These are phyloP conservation scores for Drosophila sp. DNA, from an alignment of 1,140 invertebrate genomes.

Conservation along the genomic window DNA sequence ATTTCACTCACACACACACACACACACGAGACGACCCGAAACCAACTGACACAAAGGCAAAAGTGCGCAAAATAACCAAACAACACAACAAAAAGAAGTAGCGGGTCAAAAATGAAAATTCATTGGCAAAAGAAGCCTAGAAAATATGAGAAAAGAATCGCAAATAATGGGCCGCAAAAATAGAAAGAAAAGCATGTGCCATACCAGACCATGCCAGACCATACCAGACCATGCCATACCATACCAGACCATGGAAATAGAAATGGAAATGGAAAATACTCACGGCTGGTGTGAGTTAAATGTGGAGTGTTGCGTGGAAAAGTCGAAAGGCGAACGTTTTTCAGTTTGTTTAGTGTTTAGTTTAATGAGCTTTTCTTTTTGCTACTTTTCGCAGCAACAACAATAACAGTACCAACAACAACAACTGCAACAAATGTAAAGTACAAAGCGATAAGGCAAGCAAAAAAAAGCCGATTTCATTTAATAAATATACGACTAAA, in stretches of 20 bases:
- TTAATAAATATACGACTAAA: neutral
- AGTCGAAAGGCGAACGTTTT: constrained; percentile 29
- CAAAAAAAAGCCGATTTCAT: neutral
- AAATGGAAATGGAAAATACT: constrained; percentile 36
- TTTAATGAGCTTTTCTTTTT: constrained; percentile 63
- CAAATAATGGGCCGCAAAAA: constrained; percentile 15
- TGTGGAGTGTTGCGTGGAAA: constrained; percentile 25
- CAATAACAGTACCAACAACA: no score
- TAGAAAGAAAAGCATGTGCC: constrained; percentile 34
- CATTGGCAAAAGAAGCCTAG: constrained; percentile 34
- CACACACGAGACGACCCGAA: constrained; percentile 19
- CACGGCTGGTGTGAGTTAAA: neutral
- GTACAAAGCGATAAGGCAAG: constrained; percentile 26
- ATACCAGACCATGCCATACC: constrained; percentile 1
- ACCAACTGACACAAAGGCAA: constrained; percentile 50
- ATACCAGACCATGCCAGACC: constrained; percentile 1
- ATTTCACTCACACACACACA: constrained; percentile 62
- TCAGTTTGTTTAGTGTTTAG: constrained; percentile 57
- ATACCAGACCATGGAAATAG: neutral
- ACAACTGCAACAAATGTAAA: constrained; percentile 20
- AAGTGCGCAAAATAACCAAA: constrained; percentile 50
- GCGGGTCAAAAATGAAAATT: constrained; percentile 53
- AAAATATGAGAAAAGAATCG: constrained; percentile 33
- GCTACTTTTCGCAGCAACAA: constrained; percentile 41
- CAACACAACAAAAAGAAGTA: no score